phyloP scores from a whole-genome alignment of 2,888 invertebrate species.

The Xylota segnis region DNA sequence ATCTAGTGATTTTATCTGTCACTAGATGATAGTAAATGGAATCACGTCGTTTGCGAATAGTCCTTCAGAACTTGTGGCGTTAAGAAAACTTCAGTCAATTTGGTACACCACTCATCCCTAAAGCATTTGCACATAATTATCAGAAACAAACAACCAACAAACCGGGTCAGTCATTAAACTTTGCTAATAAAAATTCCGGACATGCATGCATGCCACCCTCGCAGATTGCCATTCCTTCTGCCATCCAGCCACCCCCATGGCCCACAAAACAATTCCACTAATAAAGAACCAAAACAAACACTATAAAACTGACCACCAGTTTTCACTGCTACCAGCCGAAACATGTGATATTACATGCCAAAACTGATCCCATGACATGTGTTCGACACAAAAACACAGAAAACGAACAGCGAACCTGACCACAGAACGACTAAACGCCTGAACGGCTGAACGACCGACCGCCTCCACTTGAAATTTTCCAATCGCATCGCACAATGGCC shows the following conservation, averaged over 20 bases:
- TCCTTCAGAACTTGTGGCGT: no score
- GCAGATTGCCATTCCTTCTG: neutral
- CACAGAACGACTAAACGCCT: neutral
- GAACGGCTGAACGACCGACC: no score
- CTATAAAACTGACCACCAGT: conserved; percentile 10
- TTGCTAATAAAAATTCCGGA: conserved; percentile 11
- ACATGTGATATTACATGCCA: conserved; percentile 6
- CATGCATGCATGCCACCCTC: conserved; percentile 5
- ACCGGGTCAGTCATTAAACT: neutral
- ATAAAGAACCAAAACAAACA: conserved; percentile 13
- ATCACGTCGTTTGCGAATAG: neutral
- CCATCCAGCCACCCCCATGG: neutral
- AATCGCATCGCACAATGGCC: neutral
- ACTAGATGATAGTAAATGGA: neutral
- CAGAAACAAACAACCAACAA: neutral
- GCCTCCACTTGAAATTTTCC: conserved; percentile 9
- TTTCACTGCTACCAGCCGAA: neutral
- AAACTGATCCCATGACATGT: conserved; percentile 23
- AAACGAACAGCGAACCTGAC: conserved; percentile 16
- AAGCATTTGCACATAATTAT: neutral
- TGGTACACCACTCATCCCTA: no score
- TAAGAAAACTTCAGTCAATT: no score
- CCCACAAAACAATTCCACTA: neutral
- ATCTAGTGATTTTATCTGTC: neutral
- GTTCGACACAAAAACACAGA: conserved; percentile 17